Base-by-base conservation (phyloP, 2,113 vertebrate species). In the Saguinus imperator region DNA sequence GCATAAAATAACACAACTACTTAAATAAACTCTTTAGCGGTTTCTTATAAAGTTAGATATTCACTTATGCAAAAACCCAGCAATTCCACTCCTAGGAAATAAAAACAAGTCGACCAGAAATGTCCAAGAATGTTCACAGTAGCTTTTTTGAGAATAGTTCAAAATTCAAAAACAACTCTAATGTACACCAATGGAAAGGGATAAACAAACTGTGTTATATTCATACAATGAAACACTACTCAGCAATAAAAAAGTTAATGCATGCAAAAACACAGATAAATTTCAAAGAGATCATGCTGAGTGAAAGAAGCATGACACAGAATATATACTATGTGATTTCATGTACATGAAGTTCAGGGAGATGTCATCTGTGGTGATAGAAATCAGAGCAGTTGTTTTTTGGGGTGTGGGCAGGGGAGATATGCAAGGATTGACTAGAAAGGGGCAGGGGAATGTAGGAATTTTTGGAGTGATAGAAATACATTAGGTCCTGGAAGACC, bases 141-240 rank as follows among this genome's bases (percentile, higher is more conserved):
- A 76, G 52, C 75, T 94, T 89, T 96, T 77, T 72, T 96, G 32
- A 25, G 43, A 66, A 52, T n/a, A 73, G 50, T 91, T 88, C 32
- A 64, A 88, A 81, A 77, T 23, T 82, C 37, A 43, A 58, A 58
- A 93, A 96, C 40, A 73, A 93, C 72, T 66, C 57, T 5, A 66
- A 61, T 48, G 50, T 52, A 68, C 48, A 43, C 79, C 50, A 81
- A 40, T 5, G 79, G 64, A 57, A 68, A 66, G 48, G 21, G 55
- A 58, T 85, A 91, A 68, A 40, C 45, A 58, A 48, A 77, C 70
- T 43, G 20, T 90, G 18, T 43, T 72, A 58, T 52, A 37, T 55
- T 80, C 37, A 37, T 61, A 91, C 37, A 52, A 66, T 37, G 73
- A 35, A 96, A 72, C 50, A 61, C 48, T 73, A 91, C 73, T 94